Evolutionary conservation across 2,113 vertebrate species (phyloP).

Genomic region (Drymodes brunneopygia): DNA sequence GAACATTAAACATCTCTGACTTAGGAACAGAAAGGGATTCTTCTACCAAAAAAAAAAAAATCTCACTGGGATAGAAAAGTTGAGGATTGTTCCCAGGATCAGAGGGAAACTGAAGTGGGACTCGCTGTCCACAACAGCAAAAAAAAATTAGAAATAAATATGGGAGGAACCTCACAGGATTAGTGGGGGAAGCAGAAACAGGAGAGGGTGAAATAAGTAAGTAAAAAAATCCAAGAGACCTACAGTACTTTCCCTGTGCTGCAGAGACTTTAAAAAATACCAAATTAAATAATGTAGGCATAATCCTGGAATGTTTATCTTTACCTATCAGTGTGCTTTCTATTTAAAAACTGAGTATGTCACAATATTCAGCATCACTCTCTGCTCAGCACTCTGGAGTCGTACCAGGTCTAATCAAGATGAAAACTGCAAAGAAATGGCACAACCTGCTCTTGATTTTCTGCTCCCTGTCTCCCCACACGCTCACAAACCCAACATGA

Average conservation of each 20-base stretch:
- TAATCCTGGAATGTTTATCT: not conserved
- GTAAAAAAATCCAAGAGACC: not conserved
- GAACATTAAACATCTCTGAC: slow-evolving; percentile 11
- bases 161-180: not conserved
- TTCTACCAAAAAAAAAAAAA: not conserved
- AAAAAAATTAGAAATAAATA: not conserved
- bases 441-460: not conserved
- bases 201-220: not conserved
- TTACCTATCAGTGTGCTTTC: not conserved
- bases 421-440: not conserved
- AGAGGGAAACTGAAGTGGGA: not conserved
- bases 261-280: not conserved
- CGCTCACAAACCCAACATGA: not conserved
- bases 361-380: not conserved
- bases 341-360: not conserved
- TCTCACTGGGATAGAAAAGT: not conserved
- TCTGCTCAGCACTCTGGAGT: not conserved
- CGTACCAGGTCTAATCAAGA: not conserved
- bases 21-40: slow-evolving; percentile 8
- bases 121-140: not conserved
- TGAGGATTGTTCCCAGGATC: not conserved
- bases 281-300: not conserved
- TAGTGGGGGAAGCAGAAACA: not conserved
- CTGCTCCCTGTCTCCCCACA: not conserved
- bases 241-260: not conserved